Conservation (phyloP, 2,888 invertebrate genomes). For the Melipona bicolor region DNA sequence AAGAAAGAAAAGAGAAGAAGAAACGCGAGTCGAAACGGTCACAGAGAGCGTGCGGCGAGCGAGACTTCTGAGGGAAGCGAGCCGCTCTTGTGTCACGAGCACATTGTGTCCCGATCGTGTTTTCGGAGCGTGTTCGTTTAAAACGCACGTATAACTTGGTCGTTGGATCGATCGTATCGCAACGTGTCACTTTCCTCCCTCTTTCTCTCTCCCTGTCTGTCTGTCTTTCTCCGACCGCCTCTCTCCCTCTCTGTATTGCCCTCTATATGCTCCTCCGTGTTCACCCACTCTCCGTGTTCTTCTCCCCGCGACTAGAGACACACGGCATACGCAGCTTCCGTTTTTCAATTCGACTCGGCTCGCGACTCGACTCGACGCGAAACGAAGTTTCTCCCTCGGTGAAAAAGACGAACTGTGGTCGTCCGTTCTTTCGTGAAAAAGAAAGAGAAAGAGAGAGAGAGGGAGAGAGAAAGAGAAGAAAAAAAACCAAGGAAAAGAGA, state of each 20-base stretch:
- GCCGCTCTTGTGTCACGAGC: conserved; percentile 67
- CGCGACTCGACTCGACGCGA: background rate
- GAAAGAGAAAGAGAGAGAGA: background rate
- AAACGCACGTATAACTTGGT: conserved; percentile 53
- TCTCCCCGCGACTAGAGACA: background rate
- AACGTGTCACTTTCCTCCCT: conserved; percentile 65
- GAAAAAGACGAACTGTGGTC: background rate
- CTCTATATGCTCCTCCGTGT: conserved; percentile 9
- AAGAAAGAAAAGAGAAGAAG: background rate
- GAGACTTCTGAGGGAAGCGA: background rate
- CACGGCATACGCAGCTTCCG: conserved; percentile 18
- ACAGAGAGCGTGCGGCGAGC: background rate
- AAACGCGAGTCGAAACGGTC: background rate
- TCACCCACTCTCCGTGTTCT: conserved; percentile 7
- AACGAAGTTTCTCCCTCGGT: too few species aligned
- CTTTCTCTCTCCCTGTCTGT: background rate
- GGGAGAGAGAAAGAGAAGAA: too few species aligned
- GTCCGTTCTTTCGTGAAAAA: background rate
- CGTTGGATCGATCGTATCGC: conserved; percentile 71
- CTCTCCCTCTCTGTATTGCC: background rate
- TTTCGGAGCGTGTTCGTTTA: conserved; percentile 35
- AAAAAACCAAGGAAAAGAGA: background rate
- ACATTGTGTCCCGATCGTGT: conserved; percentile 51
- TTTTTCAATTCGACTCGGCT: background rate
- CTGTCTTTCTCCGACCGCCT: background rate